Conservation (phyloP, 2,113 vertebrate species). For the Caranx melampygus region DNA sequence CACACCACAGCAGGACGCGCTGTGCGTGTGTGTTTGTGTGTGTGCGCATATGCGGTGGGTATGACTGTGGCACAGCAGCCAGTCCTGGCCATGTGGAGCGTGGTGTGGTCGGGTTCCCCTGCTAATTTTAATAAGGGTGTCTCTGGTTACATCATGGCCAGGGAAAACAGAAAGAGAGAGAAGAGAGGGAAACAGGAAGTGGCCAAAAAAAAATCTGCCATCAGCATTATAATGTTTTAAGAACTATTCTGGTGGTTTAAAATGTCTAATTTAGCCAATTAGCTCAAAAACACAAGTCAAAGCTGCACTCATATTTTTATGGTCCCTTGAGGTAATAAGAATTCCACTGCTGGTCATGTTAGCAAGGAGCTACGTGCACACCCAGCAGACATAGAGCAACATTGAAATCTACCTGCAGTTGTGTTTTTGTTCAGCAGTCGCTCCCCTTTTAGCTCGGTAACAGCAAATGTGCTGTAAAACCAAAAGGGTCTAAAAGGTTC, state of each 20-base stretch:
- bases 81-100: constrained; percentile 46
- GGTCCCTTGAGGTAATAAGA: neutral
- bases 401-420: neutral
- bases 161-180: constrained; percentile 27
- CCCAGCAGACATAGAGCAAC: neutral
- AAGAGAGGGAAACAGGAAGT: constrained; percentile 31
- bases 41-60: constrained; percentile 13
- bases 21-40: constrained; percentile 35
- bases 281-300: neutral
- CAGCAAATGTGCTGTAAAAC: neutral
- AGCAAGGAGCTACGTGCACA: neutral
- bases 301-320: neutral
- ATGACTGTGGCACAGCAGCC: constrained; percentile 36
- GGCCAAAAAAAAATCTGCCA: constrained; percentile 1
- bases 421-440: neutral
- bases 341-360: neutral
- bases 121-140: constrained; percentile 74
- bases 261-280: neutral
- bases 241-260: constrained; percentile 1
- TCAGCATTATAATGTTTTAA: constrained; percentile 22
- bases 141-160: constrained; percentile 68
- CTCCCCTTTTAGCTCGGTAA: neutral
- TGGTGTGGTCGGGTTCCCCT: constrained; percentile 61
- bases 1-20: constrained; percentile 54
- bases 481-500: neutral